Evolutionary conservation across 1,140 invertebrate genomes (phyloP).

Genomic region (Zaprionus gabonicus): DNA sequence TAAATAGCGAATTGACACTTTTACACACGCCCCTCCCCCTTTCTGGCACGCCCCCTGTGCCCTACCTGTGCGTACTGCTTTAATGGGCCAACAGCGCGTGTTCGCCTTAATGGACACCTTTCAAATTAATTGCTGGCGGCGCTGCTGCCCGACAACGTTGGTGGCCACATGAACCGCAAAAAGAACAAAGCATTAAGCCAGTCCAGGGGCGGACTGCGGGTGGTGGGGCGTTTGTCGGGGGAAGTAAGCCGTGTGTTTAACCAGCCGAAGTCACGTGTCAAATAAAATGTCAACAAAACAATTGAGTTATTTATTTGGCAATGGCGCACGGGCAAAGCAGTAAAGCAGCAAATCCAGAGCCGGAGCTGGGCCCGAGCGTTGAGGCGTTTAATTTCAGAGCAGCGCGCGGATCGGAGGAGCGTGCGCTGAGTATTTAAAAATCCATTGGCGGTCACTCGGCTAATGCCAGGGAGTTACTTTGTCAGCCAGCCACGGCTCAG

Average conservation of each 20-base stretch:
- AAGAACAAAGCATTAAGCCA: constrained; percentile 78
- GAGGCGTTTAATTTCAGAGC: constrained; percentile 69
- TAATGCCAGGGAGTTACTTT: constrained; percentile 75
- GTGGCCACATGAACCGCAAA: constrained; percentile 80
- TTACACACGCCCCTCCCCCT: constrained; percentile 44
- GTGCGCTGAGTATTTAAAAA: constrained; percentile 80
- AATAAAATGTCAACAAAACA: constrained; percentile 83
- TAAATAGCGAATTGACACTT: constrained; percentile 81
- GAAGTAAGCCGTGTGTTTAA: constrained; percentile 63
- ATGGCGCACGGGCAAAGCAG: constrained; percentile 28
- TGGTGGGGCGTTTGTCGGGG: constrained; percentile 7
- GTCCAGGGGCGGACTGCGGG: background rate
- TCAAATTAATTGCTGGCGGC: constrained; percentile 75
- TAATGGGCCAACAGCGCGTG: constrained; percentile 61
- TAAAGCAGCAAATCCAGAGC: background rate
- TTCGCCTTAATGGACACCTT: constrained; percentile 80
- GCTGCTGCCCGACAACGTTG: constrained; percentile 36
- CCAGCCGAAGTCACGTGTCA: constrained; percentile 81
- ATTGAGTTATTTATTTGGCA: constrained; percentile 82
- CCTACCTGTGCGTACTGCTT: constrained; percentile 43
- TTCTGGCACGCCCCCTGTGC: background rate
- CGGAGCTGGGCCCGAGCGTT: constrained; percentile 17
- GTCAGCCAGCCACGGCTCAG: constrained; percentile 48
- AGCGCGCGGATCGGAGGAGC: constrained; percentile 22
- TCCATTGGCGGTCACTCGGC: constrained; percentile 79